Evolutionary conservation across 2,797 vertebrate genomes (phyloP).

Genomic region (Austrolebias charrua): DNA sequence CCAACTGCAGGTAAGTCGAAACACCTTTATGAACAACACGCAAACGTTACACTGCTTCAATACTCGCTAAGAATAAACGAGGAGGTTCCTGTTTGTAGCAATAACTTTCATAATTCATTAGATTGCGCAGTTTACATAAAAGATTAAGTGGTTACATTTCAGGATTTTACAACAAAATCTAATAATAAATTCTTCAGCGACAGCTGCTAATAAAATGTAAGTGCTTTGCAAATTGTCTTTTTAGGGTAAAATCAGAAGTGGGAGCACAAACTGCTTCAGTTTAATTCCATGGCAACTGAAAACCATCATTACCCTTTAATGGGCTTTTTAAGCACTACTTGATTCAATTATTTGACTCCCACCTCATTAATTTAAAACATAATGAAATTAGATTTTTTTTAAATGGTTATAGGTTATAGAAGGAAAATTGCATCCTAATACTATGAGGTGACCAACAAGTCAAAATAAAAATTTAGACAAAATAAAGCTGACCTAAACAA

Average conservation of each 20-base stretch:
- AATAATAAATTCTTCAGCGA: neutral
- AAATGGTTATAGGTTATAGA: no score
- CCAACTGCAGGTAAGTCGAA: slow-evolving; percentile 75
- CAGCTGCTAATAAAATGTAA: neutral
- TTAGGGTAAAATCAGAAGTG: neutral
- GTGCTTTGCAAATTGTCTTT: neutral
- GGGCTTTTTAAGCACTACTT: slow-evolving; percentile 22
- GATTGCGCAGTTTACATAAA: neutral
- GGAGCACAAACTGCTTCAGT: neutral
- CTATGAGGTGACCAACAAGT: neutral
- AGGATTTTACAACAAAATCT: neutral
- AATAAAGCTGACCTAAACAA: no score
- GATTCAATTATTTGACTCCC: slow-evolving; percentile 13
- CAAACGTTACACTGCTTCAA: neutral
- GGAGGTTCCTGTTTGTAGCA: neutral
- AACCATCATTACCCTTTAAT: neutral
- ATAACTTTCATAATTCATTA: neutral
- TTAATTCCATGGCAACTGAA: slow-evolving; percentile 9
- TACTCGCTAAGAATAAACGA: neutral
- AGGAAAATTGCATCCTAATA: neutral
- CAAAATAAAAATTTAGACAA: no score
- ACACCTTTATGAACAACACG: neutral
- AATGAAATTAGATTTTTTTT: slow-evolving; percentile 25
- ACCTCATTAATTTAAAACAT: slow-evolving; percentile 24
- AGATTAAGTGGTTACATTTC: no score